Evolutionary conservation across 2,888 invertebrate species (phyloP), one percentile per base, ranked within the genome.

Genomic region (Venusia cambrica): DNA sequence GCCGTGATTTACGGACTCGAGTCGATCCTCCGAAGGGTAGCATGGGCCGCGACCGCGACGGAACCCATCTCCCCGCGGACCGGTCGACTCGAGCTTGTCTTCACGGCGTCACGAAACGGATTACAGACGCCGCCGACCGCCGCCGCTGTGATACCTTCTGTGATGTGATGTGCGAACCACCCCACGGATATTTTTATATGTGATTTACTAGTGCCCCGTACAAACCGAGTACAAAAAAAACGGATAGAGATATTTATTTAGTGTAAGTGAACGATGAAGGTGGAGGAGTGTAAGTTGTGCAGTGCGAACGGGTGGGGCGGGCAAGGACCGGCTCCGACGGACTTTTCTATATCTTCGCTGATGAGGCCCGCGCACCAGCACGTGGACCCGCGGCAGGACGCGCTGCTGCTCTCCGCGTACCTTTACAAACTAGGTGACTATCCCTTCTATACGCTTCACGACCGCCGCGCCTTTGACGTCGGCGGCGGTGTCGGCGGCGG

Each of bases 191-290:
- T 84, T 85, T 85, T 83, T 87, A 73, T 84, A 85, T 85, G 85
- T 87, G 81, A 87, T 87, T 85, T 85, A 87, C 68, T 73, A 81
- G 80, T 81, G 81, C 79, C 83, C 76, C 78, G 87, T 87, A 87
- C 87, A 85, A 83, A 84, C 84, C 85, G 83, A 87, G 87, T 87
- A 87, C 87, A 83, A 84, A 79, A 85, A 84, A 85, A 84, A 75
- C 78, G 83, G 81, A 78, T 61, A 77, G 66, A 66, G 47, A 16
- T 71, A 65, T 71, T 63, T 60, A 60, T 60, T 43, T 48, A 51
- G 51, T 42, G 51, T 41, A 39, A 45, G 62, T 59, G 48, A 63
- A 72, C 55, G 35, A 88, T 88, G 88, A 87, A 87, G 70, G 29
- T 38, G 1, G 85, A 88, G 62, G 87, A 87, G 72, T 88, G 87